A percentile compares a stretch with the other conserved stretches of the same genome.
Conservation (phyloP, 1,140 invertebrate genomes). For the Zaprionus ornatus region DNA sequence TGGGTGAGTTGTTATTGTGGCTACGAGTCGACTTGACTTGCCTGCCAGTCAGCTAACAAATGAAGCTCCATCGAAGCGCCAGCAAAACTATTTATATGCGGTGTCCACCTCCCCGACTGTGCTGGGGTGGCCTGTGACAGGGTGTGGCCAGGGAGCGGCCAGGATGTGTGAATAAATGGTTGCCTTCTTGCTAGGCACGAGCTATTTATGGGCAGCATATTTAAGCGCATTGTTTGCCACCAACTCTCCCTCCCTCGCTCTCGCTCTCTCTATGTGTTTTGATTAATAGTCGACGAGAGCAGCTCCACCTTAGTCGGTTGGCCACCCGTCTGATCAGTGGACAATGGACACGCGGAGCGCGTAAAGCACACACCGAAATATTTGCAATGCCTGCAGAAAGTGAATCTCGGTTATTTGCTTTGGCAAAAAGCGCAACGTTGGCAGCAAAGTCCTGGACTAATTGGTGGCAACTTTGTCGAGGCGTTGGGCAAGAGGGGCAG, state of each 20-base stretch:
- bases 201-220: slow-evolving; percentile 57
- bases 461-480: slow-evolving; percentile 59
- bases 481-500: background rate
- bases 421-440: slow-evolving; percentile 26
- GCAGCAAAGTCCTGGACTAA: slow-evolving; percentile 56
- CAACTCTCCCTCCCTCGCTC: background rate
- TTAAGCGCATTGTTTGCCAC: slow-evolving; percentile 50
- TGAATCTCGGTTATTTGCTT: slow-evolving; percentile 51
- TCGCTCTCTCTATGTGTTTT: slow-evolving; percentile 33
- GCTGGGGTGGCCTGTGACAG: background rate
- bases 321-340: background rate
- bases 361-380: slow-evolving; percentile 35
- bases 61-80: slow-evolving; percentile 42
- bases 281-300: slow-evolving; percentile 55
- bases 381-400: slow-evolving; percentile 58
- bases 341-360: background rate
- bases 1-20: slow-evolving; percentile 19
- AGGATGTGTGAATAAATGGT: slow-evolving; percentile 34
- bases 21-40: slow-evolving; percentile 60
- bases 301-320: slow-evolving; percentile 28
- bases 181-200: slow-evolving; percentile 1
- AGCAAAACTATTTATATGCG: slow-evolving; percentile 71
- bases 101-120: slow-evolving; percentile 8
- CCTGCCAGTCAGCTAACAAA: slow-evolving; percentile 69
- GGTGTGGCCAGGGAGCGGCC: slow-evolving; percentile 25